Percentiles rank a stretch among this genome's conserved stretches.
Evolutionary conservation across 2,888 invertebrate genomes (phyloP).

Genomic region (Dendrolimus houi): DNA sequence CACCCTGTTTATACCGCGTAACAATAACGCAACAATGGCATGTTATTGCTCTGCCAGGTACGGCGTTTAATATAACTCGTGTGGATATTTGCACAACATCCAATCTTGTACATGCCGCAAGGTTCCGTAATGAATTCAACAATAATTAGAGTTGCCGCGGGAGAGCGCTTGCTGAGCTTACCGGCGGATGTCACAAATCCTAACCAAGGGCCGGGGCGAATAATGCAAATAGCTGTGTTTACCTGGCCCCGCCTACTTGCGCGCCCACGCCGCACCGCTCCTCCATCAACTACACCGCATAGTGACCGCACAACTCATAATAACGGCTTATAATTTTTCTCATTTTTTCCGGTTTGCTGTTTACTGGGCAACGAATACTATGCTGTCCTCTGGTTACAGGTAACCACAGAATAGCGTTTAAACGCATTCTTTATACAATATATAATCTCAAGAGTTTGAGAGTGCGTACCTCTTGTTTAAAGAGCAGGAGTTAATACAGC

Average conservation of each 20-base stretch:
- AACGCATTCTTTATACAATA: too few species aligned
- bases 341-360: slow-evolving; percentile 8
- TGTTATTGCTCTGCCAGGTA: slow-evolving; percentile 20
- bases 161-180: slow-evolving; percentile 42
- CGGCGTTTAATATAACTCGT: slow-evolving; percentile 23
- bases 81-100: slow-evolving; percentile 34
- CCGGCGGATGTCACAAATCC: slow-evolving; percentile 64
- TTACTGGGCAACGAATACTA: too few species aligned
- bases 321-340: slow-evolving; percentile 53
- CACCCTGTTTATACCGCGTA: neutral
- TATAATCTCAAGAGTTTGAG: neutral
- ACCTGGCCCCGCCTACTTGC: slow-evolving; percentile 36
- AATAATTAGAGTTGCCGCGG: slow-evolving; percentile 44
- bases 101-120: slow-evolving; percentile 36
- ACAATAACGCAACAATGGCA: neutral
- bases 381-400: too few species aligned
- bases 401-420: too few species aligned
- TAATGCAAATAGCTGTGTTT: slow-evolving; percentile 62
- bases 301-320: slow-evolving; percentile 46
- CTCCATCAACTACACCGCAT: slow-evolving; percentile 12
- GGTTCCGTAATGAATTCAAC: slow-evolving; percentile 41
- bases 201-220: slow-evolving; percentile 52
- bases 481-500: neutral
- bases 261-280: slow-evolving; percentile 18
- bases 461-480: neutral